Conservation (phyloP, 2,113 vertebrate genomes). For the Capra hircus region DNA sequence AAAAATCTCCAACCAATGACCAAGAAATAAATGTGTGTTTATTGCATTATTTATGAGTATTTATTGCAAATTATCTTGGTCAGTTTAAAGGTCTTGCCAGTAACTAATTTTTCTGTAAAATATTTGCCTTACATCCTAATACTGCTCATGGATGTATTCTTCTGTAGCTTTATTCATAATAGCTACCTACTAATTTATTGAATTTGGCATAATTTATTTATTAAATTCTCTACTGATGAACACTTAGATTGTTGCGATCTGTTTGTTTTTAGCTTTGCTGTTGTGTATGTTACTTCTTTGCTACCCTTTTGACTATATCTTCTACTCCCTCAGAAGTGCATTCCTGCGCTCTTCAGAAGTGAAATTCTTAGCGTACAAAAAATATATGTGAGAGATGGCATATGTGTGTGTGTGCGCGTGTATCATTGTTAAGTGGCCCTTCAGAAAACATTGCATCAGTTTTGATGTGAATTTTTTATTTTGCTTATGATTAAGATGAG, state of each 20-base stretch:
- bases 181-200: not conserved
- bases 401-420: not conserved
- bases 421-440: not conserved
- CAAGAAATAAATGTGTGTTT: not conserved
- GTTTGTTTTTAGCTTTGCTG: not conserved
- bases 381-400: not conserved
- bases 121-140: not conserved
- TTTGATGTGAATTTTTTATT: not conserved
- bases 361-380: not conserved
- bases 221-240: not conserved
- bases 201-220: not conserved
- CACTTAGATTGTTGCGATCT: not conserved
- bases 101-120: not conserved
- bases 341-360: not conserved
- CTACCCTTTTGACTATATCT: not conserved
- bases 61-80: not conserved
- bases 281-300: not conserved
- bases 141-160: not conserved
- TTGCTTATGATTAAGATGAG: not conserved
- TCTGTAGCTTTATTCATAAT: not conserved
- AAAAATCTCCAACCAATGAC: not conserved
- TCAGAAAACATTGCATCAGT: not conserved
- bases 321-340: not conserved
- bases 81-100: not conserved
- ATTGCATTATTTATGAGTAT: not conserved